Evolutionary conservation across 2,113 vertebrate species (phyloP), one percentile per base, ranked within the genome.

Genomic region (Leucopternis melanops): DNA sequence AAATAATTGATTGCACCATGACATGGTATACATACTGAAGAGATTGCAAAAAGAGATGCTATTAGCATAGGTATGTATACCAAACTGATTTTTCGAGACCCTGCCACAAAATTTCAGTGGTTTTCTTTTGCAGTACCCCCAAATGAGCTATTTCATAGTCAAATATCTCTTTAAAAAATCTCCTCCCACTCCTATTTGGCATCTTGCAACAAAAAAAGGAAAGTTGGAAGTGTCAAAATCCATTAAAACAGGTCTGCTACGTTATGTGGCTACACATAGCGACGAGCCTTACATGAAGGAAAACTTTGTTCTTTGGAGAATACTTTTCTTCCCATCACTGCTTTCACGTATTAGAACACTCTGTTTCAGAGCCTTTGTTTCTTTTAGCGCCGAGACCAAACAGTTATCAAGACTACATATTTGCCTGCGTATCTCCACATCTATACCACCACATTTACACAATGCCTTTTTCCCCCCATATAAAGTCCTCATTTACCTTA

Each of bases 1-100:
- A 90, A 96, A 97, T 97, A 82, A 96, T 92, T 95, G 58, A 97
- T 80, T 40, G 78, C 52, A 61, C 54, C 40, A 13, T 10, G 67
- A 81, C 86, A 81, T 1, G 25, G 62, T 13, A 79, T 1, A 63
- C 42, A 32, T 0, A 6, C 29, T 10, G 36, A 36, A 65, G 71
- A 65, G 61, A 82, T 6, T 65, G 78, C 75, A 75, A 50, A 29
- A 55, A 25, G 21, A 82, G 34, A 8, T 1, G 57, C 61, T 13
- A 13, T 54, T 8, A 88, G 69, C n/a, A 69, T 4, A 57, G 21
- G 21, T 27, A 54, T 13, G 25, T 13, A 29, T 11, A 80, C 36
- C 55, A 75, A 87, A 79, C 22, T 34, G 40, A 65, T 42, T 45
- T 72, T 44, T 44, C 3, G 3, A 81, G n/a, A 91, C 27, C 1